phyloP scores from a whole-genome alignment of 2,113 vertebrate species.

The Clupea harengus region DNA sequence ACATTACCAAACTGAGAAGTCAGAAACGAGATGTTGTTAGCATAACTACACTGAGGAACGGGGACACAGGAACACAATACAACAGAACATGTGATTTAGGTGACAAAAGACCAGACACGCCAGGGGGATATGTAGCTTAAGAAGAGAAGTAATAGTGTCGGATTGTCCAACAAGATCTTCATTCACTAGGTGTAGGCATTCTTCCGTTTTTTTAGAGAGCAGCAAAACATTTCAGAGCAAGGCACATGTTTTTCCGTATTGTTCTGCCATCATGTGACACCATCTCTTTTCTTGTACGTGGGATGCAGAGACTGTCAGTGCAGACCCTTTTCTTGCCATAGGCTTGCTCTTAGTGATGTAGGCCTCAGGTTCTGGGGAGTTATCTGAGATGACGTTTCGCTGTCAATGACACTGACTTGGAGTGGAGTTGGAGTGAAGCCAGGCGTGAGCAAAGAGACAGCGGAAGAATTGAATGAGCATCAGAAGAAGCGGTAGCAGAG shows the following conservation, averaged over 20 bases:
- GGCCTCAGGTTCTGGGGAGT: not conserved
- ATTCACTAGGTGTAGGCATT: not conserved
- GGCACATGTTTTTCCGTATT: not conserved
- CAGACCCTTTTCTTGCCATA: not conserved
- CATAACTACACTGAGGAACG: too few species aligned
- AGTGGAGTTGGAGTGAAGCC: not conserved
- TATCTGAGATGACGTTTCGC: not conserved
- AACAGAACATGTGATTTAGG: not conserved
- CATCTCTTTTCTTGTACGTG: not conserved
- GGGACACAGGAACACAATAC: not conserved
- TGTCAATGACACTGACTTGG: not conserved
- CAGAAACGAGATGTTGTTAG: not conserved
- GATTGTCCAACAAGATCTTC: not conserved
- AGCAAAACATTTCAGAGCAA: not conserved
- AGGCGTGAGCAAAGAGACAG: not conserved
- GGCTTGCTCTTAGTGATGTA: not conserved
- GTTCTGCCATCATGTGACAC: not conserved
- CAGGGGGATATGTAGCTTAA: too few species aligned
- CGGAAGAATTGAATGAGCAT: not conserved
- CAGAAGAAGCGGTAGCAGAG: not conserved
- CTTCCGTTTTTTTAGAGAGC: not conserved
- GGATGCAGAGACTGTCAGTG: not conserved
- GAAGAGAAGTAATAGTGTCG: too few species aligned
- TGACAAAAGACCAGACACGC: too few species aligned
- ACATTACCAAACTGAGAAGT: not conserved